These are phyloP conservation scores for Oceanites oceanicus DNA, from an alignment of 2,113 vertebrate species.

Conservation along the genomic window DNA sequence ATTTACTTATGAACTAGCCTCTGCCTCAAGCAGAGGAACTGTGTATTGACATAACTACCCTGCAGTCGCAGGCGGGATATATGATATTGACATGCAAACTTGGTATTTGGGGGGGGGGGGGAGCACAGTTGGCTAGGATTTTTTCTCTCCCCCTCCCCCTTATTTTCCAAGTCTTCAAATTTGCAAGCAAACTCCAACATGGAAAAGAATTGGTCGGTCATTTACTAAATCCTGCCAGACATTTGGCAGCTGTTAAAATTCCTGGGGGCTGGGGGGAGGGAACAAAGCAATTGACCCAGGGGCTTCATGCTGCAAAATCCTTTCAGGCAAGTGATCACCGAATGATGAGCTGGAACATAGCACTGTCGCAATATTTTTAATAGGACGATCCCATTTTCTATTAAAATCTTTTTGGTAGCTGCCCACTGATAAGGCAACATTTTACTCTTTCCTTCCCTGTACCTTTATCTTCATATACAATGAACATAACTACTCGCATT, in stretches of 20 bases:
- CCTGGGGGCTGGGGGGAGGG: not conserved
- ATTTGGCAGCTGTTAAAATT: constrained; percentile 70
- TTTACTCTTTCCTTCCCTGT: not conserved
- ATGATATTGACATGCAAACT: not conserved
- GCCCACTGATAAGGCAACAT: not conserved
- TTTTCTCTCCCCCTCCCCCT: not conserved
- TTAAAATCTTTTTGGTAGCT: not conserved
- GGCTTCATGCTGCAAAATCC: constrained; percentile 28
- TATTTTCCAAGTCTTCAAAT: not conserved
- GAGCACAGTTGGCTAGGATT: not conserved
- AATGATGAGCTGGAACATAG: not conserved
- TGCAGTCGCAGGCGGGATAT: not conserved
- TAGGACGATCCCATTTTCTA: not conserved
- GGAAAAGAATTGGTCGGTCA: constrained; percentile 41
- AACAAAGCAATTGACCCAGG: constrained; percentile 30
- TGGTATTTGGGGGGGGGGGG: not conserved
- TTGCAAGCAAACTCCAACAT: not conserved
- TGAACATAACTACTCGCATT: not conserved
- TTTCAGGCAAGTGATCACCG: not conserved
- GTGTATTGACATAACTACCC: not conserved
- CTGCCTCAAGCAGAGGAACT: not conserved
- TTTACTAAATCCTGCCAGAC: constrained; percentile 63
- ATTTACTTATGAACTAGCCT: not conserved
- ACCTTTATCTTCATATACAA: not conserved
- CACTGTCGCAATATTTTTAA: not conserved